Evolutionary conservation across 2,113 vertebrate species (phyloP).

Genomic region (Isurus oxyrinchus): DNA sequence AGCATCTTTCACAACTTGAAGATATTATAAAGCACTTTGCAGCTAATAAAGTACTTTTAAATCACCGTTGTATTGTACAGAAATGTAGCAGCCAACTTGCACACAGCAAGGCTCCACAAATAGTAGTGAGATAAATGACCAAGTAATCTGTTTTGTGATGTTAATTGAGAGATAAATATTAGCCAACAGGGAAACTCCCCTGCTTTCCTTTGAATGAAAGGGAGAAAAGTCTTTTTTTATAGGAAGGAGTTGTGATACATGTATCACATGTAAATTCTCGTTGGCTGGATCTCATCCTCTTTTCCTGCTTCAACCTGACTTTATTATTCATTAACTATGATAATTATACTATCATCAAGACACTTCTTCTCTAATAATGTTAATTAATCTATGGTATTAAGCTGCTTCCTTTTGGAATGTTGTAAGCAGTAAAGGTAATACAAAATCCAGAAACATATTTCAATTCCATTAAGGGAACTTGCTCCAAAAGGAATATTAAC

Average conservation of each 20-base stretch:
- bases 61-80: background rate
- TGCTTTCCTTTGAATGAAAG: background rate
- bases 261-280: background rate
- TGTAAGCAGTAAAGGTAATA: background rate
- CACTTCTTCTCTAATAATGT: background rate
- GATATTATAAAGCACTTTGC: background rate
- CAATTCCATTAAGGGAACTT: background rate
- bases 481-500: background rate
- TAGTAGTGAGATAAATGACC: background rate
- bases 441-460: background rate
- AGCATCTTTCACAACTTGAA: background rate
- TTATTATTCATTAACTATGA: background rate
- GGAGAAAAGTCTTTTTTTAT: background rate
- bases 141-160: background rate
- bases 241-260: background rate
- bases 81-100: background rate
- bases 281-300: background rate
- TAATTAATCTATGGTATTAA: background rate
- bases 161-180: background rate
- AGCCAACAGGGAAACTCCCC: background rate
- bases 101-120: background rate
- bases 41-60: background rate
- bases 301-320: background rate
- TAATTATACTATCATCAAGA: slow-evolving; percentile 6
- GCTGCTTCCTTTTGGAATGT: background rate